A percentile compares a stretch with the other conserved stretches of the same genome.
These are phyloP conservation scores for Nothoprocta pentlandii DNA, from an alignment of 2,113 vertebrate genomes.

Conservation along the genomic window DNA sequence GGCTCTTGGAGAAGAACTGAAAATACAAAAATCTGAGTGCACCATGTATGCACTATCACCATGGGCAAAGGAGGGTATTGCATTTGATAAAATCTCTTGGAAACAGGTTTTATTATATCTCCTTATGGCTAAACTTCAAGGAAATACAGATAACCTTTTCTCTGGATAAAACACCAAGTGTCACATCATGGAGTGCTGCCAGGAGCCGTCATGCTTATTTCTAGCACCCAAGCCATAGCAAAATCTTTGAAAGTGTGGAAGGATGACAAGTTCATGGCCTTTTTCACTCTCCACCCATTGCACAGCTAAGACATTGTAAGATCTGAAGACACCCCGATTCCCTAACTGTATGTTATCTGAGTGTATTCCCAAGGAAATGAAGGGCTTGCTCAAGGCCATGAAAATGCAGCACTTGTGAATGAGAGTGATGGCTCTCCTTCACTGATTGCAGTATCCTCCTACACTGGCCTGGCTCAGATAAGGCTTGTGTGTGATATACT, in stretches of 20 bases:
- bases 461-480: not conserved
- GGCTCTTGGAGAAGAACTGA: not conserved
- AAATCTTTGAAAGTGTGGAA: not conserved
- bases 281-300: not conserved
- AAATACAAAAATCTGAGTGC: not conserved
- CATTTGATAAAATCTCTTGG: not conserved
- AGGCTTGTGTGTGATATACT: not conserved
- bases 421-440: rapidly evolving
- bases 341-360: not conserved
- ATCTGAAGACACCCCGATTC: not conserved
- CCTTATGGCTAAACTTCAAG: not conserved
- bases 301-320: not conserved
- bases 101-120: not conserved
- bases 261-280: not conserved
- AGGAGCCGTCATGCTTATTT: not conserved
- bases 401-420: not conserved
- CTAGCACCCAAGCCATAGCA: not conserved
- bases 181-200: rapidly evolving
- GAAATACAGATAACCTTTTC: not conserved
- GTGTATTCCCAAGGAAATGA: not conserved
- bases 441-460: not conserved
- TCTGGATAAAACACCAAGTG: not conserved
- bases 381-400: not conserved
- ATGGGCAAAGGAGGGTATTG: not conserved
- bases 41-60: not conserved